A percentile compares a stretch with the other conserved stretches of the same genome.
Evolutionary conservation across 2,113 vertebrate species (phyloP).

Genomic region (Sinocyclocheilus anshuiensis): DNA sequence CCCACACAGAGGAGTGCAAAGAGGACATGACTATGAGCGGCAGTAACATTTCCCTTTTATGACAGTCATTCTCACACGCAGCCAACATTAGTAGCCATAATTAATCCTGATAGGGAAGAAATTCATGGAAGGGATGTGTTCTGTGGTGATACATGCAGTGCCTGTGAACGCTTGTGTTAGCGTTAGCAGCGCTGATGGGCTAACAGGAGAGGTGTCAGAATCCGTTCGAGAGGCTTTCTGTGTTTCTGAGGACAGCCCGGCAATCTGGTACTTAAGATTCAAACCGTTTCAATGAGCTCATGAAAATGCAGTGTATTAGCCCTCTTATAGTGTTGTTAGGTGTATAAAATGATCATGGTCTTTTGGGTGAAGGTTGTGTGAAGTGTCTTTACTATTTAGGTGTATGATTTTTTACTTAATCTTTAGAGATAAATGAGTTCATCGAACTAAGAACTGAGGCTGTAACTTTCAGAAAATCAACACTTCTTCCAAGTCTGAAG

Average conservation of each 20-base stretch:
- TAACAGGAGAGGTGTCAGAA: conserved; percentile 78
- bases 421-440: not conserved
- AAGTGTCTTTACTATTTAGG: not conserved
- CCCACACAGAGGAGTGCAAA: conserved; percentile 78
- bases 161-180: conserved; percentile 81
- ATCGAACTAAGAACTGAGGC: not conserved
- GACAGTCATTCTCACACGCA: conserved; percentile 78
- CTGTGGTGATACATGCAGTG: conserved; percentile 78
- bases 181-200: conserved; percentile 77
- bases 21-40: conserved; percentile 60
- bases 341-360: not conserved
- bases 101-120: conserved; percentile 76
- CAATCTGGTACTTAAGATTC: conserved; percentile 56
- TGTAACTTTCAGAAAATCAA: not conserved
- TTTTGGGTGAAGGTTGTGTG: not conserved
- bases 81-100: conserved; percentile 80
- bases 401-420: not conserved
- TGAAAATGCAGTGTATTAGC: not conserved
- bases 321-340: not conserved
- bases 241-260: conserved; percentile 48
- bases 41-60: conserved; percentile 64
- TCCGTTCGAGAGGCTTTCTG: conserved; percentile 55
- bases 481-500: not conserved
- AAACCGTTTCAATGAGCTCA: conserved; percentile 5
- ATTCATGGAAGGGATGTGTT: conserved; percentile 78